phyloP scores from a whole-genome alignment of 2,888 invertebrate genomes.

The Salpingus planirostris region DNA sequence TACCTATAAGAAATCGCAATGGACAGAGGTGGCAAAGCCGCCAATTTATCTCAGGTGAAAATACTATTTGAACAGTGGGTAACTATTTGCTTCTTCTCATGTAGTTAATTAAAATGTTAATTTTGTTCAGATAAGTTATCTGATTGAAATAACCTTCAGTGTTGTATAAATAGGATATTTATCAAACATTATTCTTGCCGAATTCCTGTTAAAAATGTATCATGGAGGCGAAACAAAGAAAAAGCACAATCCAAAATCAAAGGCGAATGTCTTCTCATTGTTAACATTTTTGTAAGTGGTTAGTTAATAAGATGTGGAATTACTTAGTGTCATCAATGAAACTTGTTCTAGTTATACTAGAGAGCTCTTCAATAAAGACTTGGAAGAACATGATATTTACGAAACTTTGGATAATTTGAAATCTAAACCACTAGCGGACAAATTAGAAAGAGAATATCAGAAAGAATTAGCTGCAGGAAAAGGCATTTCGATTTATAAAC shows the following conservation, averaged over 20 bases:
- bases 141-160: too few species aligned
- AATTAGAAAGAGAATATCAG: constrained; percentile 36
- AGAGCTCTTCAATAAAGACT: constrained; percentile 53
- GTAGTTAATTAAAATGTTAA: too few species aligned
- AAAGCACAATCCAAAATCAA: constrained; percentile 54
- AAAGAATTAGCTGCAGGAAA: constrained; percentile 10
- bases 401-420: constrained; percentile 45
- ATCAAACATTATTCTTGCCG: too few species aligned
- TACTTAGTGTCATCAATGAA: too few species aligned
- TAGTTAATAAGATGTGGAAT: too few species aligned
- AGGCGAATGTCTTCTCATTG: constrained; percentile 54
- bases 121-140: too few species aligned
- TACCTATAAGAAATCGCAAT: too few species aligned
- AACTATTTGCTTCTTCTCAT: too few species aligned
- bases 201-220: constrained; percentile 44
- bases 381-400: constrained; percentile 52
- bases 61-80: too few species aligned
- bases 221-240: constrained; percentile 45
- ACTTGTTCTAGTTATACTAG: constrained; percentile 54
- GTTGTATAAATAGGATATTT: too few species aligned
- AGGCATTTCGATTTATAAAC: constrained; percentile 20
- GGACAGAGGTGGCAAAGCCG: not conserved
- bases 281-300: constrained; percentile 62
- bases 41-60: too few species aligned
- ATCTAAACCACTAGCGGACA: constrained; percentile 44